Percentiles rank a stretch among this genome's conserved stretches.
Conservation (phyloP, 1,140 invertebrate species). For the Pogonus chalceus region DNA sequence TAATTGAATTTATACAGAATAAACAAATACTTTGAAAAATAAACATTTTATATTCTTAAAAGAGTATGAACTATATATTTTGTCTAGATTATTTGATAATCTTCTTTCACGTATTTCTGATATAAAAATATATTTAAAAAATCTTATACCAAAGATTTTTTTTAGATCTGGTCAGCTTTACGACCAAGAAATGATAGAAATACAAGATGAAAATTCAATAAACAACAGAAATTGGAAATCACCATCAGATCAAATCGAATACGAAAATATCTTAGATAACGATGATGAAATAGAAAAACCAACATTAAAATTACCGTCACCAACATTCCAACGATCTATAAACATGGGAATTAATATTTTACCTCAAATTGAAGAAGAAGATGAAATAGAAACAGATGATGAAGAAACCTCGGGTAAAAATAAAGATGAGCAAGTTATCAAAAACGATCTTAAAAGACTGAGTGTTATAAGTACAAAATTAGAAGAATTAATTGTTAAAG, state of each 20-base stretch:
- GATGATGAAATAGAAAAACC: conserved; percentile 10
- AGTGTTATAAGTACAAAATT: conserved; percentile 39
- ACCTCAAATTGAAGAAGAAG: conserved; percentile 40
- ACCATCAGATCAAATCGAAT: conserved; percentile 29
- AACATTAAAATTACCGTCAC: neutral
- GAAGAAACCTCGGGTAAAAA: conserved; percentile 19
- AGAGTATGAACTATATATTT: too few relatives aligned
- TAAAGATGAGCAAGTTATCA: neutral
- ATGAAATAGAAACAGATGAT: conserved; percentile 24
- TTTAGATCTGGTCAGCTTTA: too few relatives aligned
- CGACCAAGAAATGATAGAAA: too few relatives aligned
- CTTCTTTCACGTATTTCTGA: too few relatives aligned
- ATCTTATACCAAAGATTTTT: too few relatives aligned
- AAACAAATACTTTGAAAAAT: too few relatives aligned
- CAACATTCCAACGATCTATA: conserved; percentile 34
- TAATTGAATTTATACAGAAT: too few relatives aligned
- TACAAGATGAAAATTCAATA: too few relatives aligned
- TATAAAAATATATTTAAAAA: too few relatives aligned
- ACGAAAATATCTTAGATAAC: conserved; percentile 30
- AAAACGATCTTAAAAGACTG: conserved; percentile 37
- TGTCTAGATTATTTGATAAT: too few relatives aligned
- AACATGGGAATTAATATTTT: conserved; percentile 38
- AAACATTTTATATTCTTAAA: too few relatives aligned
- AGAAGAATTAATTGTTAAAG: conserved; percentile 36
- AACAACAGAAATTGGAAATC: conserved; percentile 41